Percentiles rank a stretch among this genome's conserved stretches.
Conservation (phyloP, 1,140 invertebrate species). For the Drosophila nigrodunni region DNA sequence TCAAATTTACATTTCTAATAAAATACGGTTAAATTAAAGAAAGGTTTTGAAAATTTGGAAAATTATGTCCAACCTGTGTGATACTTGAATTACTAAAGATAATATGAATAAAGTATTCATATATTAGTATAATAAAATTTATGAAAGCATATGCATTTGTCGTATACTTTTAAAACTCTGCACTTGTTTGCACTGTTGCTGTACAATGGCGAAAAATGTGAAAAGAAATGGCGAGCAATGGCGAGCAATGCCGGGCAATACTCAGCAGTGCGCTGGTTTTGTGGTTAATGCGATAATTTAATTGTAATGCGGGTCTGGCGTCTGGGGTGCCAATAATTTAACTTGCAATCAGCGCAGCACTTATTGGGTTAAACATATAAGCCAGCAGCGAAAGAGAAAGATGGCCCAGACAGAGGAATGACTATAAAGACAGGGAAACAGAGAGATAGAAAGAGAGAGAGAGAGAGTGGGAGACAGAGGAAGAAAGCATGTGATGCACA, state of each 20-base stretch:
- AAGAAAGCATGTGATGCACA: slow-evolving; percentile 39
- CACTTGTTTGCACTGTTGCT: too few relatives aligned
- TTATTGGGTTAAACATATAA: slow-evolving; percentile 80
- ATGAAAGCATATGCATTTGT: too few relatives aligned
- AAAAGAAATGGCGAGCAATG: slow-evolving; percentile 21
- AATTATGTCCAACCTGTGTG: too few relatives aligned
- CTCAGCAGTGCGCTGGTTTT: slow-evolving; percentile 50
- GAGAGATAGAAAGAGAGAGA: background rate
- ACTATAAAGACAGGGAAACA: background rate
- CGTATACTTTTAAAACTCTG: too few relatives aligned
- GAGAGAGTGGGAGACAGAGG: background rate
- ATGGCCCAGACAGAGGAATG: slow-evolving; percentile 3
- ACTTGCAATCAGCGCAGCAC: slow-evolving; percentile 78
- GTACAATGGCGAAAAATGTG: background rate
- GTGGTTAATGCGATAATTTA: slow-evolving; percentile 82
- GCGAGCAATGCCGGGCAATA: slow-evolving; percentile 7
- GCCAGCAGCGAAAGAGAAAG: slow-evolving; percentile 25
- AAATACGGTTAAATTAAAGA: too few relatives aligned
- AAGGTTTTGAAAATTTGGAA: too few relatives aligned
- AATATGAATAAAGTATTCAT: too few relatives aligned
- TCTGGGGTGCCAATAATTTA: slow-evolving; percentile 74
- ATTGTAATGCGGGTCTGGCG: slow-evolving; percentile 78
- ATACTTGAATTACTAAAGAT: too few relatives aligned
- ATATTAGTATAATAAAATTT: too few relatives aligned
- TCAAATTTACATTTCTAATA: too few relatives aligned